Percentiles rank a stretch among this genome's conserved stretches.
Conservation (phyloP, 2,113 vertebrate genomes). For the Podilymbus podiceps region DNA sequence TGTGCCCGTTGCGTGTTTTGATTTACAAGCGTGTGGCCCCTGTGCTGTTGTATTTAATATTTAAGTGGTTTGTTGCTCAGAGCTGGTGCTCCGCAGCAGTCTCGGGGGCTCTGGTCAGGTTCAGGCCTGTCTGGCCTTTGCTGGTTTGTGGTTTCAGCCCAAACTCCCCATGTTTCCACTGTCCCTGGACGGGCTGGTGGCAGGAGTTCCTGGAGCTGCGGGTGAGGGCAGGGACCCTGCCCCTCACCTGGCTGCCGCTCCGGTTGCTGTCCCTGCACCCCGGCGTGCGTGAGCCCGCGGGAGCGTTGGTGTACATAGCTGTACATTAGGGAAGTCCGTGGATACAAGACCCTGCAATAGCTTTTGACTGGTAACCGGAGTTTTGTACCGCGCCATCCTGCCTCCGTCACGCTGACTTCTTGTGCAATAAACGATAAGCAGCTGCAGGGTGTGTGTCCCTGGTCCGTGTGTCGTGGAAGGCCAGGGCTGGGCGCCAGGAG, state of each 20-base stretch:
- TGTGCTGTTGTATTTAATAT: background rate
- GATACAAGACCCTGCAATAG: background rate
- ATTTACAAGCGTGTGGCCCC: background rate
- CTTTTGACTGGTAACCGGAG: constrained; percentile 17
- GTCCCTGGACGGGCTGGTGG: fast-evolving
- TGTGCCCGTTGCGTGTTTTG: fast-evolving
- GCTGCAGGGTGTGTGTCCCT: constrained; percentile 4
- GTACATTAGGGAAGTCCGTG: background rate
- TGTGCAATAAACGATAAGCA: constrained; percentile 81
- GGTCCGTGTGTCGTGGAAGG: background rate
- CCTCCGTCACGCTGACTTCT: constrained; percentile 60
- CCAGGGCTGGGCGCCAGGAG: fast-evolving
- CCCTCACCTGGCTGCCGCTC: background rate
- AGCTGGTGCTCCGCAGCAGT: background rate
- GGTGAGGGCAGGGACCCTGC: background rate
- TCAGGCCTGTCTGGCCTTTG: background rate
- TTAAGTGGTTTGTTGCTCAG: background rate
- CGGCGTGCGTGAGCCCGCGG: fast-evolving
- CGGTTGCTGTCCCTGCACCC: background rate
- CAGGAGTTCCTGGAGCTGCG: background rate
- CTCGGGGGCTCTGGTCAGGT: fast-evolving
- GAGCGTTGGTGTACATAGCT: background rate
- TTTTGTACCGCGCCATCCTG: constrained; percentile 55
- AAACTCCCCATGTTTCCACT: background rate
- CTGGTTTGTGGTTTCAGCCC: background rate